Conservation (phyloP, 2,113 vertebrate genomes). For the Cololabis saira region DNA sequence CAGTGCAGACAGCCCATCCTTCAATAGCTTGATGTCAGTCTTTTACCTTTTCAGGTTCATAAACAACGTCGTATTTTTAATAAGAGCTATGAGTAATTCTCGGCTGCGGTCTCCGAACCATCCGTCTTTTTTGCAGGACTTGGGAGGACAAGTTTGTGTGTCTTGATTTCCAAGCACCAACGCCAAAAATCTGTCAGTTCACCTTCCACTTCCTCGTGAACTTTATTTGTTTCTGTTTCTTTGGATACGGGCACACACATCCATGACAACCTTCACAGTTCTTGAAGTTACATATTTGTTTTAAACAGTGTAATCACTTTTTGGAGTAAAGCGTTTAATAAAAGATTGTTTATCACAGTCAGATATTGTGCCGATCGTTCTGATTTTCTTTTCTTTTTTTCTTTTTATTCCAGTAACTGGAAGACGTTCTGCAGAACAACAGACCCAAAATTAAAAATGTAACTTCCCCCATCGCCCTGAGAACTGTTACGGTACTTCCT, state of each 20-base stretch:
- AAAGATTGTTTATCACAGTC: too few species aligned
- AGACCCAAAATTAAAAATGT: too few species aligned
- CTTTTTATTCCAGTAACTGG: too few species aligned
- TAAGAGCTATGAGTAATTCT: slow-evolving; percentile 33
- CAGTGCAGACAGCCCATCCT: slow-evolving; percentile 3
- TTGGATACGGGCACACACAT: not conserved
- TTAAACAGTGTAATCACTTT: too few species aligned
- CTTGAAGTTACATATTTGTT: too few species aligned
- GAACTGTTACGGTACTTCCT: too few species aligned
- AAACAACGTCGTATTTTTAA: slow-evolving; percentile 60
- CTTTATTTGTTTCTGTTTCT: not conserved
- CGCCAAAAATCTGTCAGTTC: slow-evolving; percentile 70
- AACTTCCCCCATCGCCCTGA: too few species aligned
- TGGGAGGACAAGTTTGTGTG: slow-evolving; percentile 31
- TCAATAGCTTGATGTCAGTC: slow-evolving; percentile 37
- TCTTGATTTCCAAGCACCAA: slow-evolving; percentile 30
- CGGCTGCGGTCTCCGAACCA: slow-evolving; percentile 39
- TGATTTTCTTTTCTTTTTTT: too few species aligned
- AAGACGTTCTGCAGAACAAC: too few species aligned
- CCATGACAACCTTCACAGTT: too few species aligned
- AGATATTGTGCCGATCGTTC: too few species aligned
- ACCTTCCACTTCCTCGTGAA: slow-evolving; percentile 68
- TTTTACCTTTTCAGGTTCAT: slow-evolving; percentile 28
- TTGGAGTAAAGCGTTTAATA: too few species aligned
- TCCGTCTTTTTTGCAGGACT: slow-evolving; percentile 38